Evolutionary conservation across 2,797 vertebrate genomes (phyloP).

Genomic region (Molossus molossus): DNA sequence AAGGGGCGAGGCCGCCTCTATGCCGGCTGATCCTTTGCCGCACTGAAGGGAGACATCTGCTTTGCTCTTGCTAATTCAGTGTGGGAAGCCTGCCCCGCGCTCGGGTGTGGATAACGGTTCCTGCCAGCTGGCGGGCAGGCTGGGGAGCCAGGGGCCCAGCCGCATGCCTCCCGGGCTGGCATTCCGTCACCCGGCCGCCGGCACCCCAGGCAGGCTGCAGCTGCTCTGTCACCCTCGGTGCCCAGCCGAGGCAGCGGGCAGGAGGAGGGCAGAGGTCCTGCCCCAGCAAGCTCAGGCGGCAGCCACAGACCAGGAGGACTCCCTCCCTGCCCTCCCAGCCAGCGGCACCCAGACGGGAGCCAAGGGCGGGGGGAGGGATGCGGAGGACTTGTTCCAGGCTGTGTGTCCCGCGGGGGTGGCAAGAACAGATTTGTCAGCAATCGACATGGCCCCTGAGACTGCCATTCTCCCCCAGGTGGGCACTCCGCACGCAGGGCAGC

Average conservation of each 20-base stretch:
- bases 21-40: slow-evolving; percentile 75
- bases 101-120: neutral
- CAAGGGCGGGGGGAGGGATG: neutral
- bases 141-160: neutral
- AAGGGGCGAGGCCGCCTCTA: slow-evolving; percentile 67
- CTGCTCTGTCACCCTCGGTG: neutral
- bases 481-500: neutral
- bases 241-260: neutral
- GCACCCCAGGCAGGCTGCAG: slow-evolving; percentile 3
- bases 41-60: slow-evolving; percentile 83
- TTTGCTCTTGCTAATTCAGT: slow-evolving; percentile 81
- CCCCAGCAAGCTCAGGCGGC: neutral
- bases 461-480: neutral
- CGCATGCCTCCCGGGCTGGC: neutral
- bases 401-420: neutral
- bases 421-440: neutral
- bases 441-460: neutral
- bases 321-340: neutral
- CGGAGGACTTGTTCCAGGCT: neutral
- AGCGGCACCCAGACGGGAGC: neutral
- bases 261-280: neutral
- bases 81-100: slow-evolving; percentile 24
- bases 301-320: neutral
- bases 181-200: neutral
- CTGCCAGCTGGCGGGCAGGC: neutral